Evolutionary conservation across 2,113 vertebrate species (phyloP).

Genomic region (Pithys albifrons): DNA sequence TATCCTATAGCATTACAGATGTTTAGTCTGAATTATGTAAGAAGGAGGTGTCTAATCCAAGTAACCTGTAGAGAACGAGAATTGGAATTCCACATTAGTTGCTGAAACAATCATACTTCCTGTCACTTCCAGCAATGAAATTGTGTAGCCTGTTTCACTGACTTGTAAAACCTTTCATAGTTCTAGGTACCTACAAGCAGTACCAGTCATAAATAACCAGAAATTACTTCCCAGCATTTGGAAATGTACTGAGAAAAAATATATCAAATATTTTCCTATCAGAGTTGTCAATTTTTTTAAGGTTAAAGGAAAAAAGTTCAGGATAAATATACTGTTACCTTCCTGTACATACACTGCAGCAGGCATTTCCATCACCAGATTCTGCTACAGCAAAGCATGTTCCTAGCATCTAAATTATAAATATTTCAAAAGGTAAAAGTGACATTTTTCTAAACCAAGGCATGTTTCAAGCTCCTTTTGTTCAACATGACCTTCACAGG

Average conservation of each 20-base stretch:
- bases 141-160: not conserved
- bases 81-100: not conserved
- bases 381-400: slow-evolving; percentile 4
- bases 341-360: not conserved
- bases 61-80: not conserved
- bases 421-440: not conserved
- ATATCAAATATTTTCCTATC: not conserved
- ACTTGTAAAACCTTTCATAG: not conserved
- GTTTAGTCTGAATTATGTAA: not conserved
- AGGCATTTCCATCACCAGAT: not conserved
- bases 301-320: not conserved
- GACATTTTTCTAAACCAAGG: not conserved
- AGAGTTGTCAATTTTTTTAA: not conserved
- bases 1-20: not conserved
- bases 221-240: not conserved
- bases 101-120: not conserved
- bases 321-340: not conserved
- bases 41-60: not conserved
- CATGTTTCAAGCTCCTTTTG: slow-evolving; percentile 19
- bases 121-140: not conserved
- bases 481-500: not conserved
- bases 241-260: not conserved
- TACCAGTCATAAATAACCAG: not conserved
- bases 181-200: not conserved
- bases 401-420: not conserved